A percentile compares a stretch with the other conserved stretches of the same genome.
These are phyloP conservation scores for Hydrolagus affinis DNA, from an alignment of 2,113 vertebrate genomes.

Conservation along the genomic window DNA sequence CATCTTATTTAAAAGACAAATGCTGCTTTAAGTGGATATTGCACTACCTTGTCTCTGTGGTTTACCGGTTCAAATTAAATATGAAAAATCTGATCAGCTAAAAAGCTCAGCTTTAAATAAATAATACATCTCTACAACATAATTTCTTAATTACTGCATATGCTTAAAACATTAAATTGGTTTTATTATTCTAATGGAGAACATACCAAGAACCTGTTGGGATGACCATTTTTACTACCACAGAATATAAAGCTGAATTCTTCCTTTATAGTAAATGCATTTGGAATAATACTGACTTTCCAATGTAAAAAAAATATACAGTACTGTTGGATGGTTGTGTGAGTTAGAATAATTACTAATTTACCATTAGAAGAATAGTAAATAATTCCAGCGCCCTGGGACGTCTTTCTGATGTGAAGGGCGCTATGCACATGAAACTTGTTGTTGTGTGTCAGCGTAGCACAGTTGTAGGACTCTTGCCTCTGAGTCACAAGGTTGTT, in stretches of 20 bases:
- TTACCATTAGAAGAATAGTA: too few species aligned
- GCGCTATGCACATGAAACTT: too few species aligned
- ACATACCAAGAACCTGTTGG: neutral
- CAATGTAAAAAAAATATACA: neutral
- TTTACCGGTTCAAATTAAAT: slow-evolving; percentile 19
- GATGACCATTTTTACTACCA: neutral
- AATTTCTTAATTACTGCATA: slow-evolving; percentile 15
- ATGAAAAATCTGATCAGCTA: slow-evolving; percentile 19
- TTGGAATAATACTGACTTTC: neutral
- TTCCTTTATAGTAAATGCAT: neutral
- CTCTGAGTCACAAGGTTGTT: too few species aligned
- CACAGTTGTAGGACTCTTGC: too few species aligned
- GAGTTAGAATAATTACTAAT: too few species aligned
- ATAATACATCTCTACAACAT: slow-evolving; percentile 20
- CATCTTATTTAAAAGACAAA: neutral
- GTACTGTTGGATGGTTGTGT: neutral
- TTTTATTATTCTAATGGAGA: neutral
- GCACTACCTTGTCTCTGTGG: neutral
- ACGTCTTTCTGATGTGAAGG: too few species aligned
- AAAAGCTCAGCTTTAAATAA: slow-evolving; percentile 22
- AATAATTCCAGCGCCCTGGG: too few species aligned
- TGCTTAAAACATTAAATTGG: neutral
- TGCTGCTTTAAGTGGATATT: slow-evolving; percentile 3
- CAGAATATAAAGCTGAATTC: neutral
- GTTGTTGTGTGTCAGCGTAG: too few species aligned